Base-by-base conservation (phyloP, 2,113 vertebrate genomes). In the Hippotragus niger region DNA sequence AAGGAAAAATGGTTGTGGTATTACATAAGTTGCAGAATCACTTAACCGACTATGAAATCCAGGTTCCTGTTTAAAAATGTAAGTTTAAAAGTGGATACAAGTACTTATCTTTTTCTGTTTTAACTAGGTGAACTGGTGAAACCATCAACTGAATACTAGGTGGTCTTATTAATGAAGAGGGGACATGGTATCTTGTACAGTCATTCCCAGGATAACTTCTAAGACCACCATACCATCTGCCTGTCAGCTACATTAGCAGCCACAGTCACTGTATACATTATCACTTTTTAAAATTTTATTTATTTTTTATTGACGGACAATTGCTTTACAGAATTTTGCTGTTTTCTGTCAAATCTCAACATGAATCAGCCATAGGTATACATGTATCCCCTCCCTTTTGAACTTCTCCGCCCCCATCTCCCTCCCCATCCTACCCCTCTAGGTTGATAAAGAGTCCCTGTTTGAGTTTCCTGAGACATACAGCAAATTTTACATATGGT, bases 1-100 rank as follows among this genome's bases (percentile, higher is more conserved):
- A 60, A 94, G 29, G 55, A 47, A 76, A 62, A 64, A 57, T 19
- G 31, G 60, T 67, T 33, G 33, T 74, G 53, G 25, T 71, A 52
- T n/a, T 71, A 71, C 81, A 16, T 91, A 81, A 80, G 64, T 64
- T 97, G 58, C 8, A 86, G 47, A 89, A 71, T 94, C 81, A 40
- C 60, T 23, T 55, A 40, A 58, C 11, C 23, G 25, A 29, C 83
- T n/a, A 1, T 83, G 55, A 83, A 87, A 71, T 83, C 21, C 11
- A 83, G 43, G 23, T 84, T 95, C 55, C 43, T 64, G 7, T 87
- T 52, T 82, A n/a, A 81, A 81, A 81, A 52, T 4, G 2, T 33
- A 82, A 43, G 7, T 55, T 95, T 95, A 55, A 91, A 64, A 92
- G 84, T 60, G 6, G 21, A 71, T 64, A n/a, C 74, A 74, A 29